A percentile compares a stretch with the other conserved stretches of the same genome.
Evolutionary conservation across 2,797 vertebrate species (phyloP).

Genomic region (Hypotaenidia okinawae): DNA sequence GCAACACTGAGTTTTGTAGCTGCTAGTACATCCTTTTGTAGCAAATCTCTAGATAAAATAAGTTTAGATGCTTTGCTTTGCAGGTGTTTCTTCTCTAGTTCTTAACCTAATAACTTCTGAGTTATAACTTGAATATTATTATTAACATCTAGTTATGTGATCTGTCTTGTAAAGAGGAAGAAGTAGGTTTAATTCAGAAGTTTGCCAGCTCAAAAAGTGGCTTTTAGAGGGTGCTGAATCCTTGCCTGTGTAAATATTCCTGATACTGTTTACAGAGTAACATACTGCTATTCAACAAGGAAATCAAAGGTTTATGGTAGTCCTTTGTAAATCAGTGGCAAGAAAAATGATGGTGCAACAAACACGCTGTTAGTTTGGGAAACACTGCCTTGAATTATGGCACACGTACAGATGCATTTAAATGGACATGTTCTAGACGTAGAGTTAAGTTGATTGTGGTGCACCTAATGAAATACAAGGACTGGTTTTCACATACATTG

Average conservation of each 20-base stretch:
- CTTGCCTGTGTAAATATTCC: not conserved
- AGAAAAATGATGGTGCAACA: not conserved
- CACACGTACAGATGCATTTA: not conserved
- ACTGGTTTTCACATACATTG: not conserved
- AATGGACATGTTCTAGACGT: not conserved
- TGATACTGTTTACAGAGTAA: not conserved
- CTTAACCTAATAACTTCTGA: not conserved
- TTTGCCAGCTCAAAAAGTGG: not conserved
- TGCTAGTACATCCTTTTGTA: not conserved
- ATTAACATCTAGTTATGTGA: not conserved
- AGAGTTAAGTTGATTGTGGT: not conserved
- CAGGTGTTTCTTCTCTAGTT: not conserved
- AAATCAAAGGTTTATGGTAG: not conserved
- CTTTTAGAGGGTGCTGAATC: not conserved
- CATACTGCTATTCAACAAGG: not conserved
- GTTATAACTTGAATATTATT: not conserved
- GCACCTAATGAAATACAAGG: slow-evolving; percentile 1
- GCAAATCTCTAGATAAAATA: not conserved
- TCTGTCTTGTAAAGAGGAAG: not conserved
- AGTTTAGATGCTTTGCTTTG: not conserved
- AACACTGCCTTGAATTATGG: not conserved
- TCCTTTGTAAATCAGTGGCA: not conserved
- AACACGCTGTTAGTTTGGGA: not conserved
- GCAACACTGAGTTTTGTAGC: not conserved
- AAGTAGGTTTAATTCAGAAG: not conserved